Base-by-base conservation (phyloP, 2,888 invertebrate genomes). In the Leptodirus hochenwartii region DNA sequence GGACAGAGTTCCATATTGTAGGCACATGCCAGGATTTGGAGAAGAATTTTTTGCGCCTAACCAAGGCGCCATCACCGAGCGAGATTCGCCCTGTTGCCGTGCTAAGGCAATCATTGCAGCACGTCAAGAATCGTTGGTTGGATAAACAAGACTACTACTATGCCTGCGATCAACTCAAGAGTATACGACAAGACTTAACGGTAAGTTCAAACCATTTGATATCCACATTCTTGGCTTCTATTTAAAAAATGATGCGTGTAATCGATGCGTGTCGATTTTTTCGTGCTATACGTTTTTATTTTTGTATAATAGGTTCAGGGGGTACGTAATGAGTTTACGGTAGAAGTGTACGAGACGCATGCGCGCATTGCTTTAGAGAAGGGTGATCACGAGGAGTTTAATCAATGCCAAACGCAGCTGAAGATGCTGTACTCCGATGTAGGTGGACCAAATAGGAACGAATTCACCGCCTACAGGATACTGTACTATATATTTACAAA, bases 321-420 rank as follows among this genome's bases (percentile, higher is more conserved):
- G 45, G 70, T 98, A 42, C 64, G 96, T 41, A 85, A 93, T 60
- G 66, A 67, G 39, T 93, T 99, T 51, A 93, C 96, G 31, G 80
- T 98, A n/a, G 71, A 82, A 50, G 98, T 98, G 8, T 98, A 99
- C 60, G 98, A 99, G 63, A 93, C 91, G 3, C 96, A 99, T 62
- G 96, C 95, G 4, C 68, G 95, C 31, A 88, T 98, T 47, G 95
- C 96, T 28, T 65, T 98, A 53, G 96, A 98, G 56, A 93, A 85
- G 59, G 88, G 90, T 30, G 98, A 98, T 52, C 91, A 93, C 53
- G 95, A 93, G 51, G 98, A 99, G 54, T 98, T 96, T 53, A 99
- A 99, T 64, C 96, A 98, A 56, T 99, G 98, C 53, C 98, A 98
- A 60, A 91, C 93, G 9, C 98, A 99, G 59, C 64, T 99, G 30